Base-by-base conservation (phyloP, 2,113 vertebrate species). In the Calyptommatus sinebrachiatus region DNA sequence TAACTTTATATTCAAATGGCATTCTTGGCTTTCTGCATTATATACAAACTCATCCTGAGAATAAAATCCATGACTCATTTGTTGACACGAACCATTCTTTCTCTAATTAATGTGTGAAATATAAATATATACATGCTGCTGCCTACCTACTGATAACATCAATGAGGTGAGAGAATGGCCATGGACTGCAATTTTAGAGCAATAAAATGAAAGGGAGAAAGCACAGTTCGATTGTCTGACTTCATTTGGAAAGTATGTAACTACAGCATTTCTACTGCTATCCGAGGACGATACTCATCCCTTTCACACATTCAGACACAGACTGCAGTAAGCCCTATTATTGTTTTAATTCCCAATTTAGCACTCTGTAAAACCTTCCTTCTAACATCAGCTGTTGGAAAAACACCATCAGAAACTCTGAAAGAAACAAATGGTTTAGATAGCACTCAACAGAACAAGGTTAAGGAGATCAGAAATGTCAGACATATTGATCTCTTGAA, bases 211-310 rank as follows among this genome's bases (percentile, higher is more conserved):
- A 68, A 77, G 24, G 41, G 29, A 46, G 48, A 41, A 60, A 78
- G 5, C 48, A 69, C 21, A 24, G 57, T 68, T 77, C 41, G 63
- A 45, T 14, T 45, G 48, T 41, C 48, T 69, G 66, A 69, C 29
- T 50, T 78, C 67, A 78, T 78, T 70, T 70, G 50, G 48, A 78
- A 61, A 78, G 66, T 78, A 60, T 78, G 66, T 29, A 50, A 45
- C 66, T 70, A 70, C 66, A 60, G 66, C 76, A 60, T 78, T 78
- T 61, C 67, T 78, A 2, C 45, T 78, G 31, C 31, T 78, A 60
- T 78, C 66, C 70, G 45, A 70, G 50, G 48, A 41, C 41, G 29
- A 70, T 60, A 50, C n/a, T 70, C 66, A 60, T 60, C 50, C 66
- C 29, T 28, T 31, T 70, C 29, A 8, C 76, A 69, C 21, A 41